Evolutionary conservation across 2,888 invertebrate genomes (phyloP).

Genomic region (Pecten maximus): DNA sequence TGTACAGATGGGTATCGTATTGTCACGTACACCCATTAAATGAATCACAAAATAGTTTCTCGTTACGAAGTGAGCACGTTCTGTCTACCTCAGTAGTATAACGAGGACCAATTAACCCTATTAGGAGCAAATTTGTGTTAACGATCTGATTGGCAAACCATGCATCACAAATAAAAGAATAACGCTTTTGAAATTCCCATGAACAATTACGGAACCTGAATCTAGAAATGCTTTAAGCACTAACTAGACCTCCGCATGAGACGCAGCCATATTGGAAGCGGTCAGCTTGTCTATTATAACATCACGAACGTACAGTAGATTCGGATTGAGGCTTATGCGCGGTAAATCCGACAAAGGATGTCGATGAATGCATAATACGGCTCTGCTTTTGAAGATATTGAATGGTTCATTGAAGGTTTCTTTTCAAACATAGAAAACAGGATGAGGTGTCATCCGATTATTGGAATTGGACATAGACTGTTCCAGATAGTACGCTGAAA

Average conservation of each 20-base stretch:
- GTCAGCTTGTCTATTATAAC: neutral
- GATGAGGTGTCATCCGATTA: too few species aligned
- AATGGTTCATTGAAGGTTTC: neutral
- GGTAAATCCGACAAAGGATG: neutral
- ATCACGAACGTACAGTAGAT: neutral
- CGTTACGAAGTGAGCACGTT: neutral
- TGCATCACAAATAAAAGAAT: neutral
- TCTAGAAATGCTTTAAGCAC: neutral
- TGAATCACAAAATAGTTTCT: neutral
- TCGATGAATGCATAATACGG: neutral
- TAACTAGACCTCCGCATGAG: neutral
- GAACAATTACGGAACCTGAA: constrained; percentile 9
- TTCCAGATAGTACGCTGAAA: too few species aligned
- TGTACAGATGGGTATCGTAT: neutral
- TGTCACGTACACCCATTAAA: neutral
- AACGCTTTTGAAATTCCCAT: neutral
- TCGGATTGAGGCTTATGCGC: neutral
- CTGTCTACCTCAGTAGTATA: neutral
- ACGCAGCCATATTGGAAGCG: neutral
- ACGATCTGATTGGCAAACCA: neutral
- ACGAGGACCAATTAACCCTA: neutral
- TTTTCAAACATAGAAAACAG: too few species aligned
- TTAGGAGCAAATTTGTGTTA: neutral
- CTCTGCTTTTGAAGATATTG: neutral
- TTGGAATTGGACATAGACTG: too few species aligned